phyloP scores from a whole-genome alignment of 2,797 vertebrate genomes.

The Micrastur ruficollis region DNA sequence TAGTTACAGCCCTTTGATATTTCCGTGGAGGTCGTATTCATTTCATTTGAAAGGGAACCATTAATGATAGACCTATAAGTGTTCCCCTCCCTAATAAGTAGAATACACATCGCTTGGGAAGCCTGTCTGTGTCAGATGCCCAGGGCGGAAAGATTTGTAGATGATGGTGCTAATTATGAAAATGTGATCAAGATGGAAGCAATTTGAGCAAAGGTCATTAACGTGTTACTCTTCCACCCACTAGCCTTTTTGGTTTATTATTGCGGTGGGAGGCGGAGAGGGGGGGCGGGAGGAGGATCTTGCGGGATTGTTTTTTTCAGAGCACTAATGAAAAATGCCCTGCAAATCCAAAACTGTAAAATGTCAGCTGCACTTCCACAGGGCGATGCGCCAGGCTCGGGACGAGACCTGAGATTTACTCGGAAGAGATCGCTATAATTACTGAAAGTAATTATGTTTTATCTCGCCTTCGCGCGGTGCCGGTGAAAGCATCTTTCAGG shows the following conservation, averaged over 20 bases:
- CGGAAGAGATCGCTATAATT: neutral
- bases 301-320: neutral
- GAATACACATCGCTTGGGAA: slow-evolving; percentile 49
- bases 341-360: neutral
- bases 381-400: neutral
- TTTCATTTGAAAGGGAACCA: slow-evolving; percentile 40
- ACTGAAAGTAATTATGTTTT: neutral
- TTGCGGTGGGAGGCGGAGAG: neutral
- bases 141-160: slow-evolving; percentile 87
- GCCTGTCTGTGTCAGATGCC: slow-evolving; percentile 78
- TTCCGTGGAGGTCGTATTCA: slow-evolving; percentile 20
- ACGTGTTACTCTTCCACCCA: slow-evolving; percentile 84
- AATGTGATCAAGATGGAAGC: slow-evolving; percentile 89
- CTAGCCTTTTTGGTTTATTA: slow-evolving; percentile 23
- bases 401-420: neutral
- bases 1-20: slow-evolving; percentile 31
- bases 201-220: slow-evolving; percentile 88
- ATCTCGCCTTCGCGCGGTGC: neutral
- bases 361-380: neutral
- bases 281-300: neutral
- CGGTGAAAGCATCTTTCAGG: neutral
- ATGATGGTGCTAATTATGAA: slow-evolving; percentile 91
- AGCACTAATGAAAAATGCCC: neutral
- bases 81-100: neutral
- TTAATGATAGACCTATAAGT: slow-evolving; percentile 17